Evolutionary conservation across 1,140 invertebrate genomes (phyloP).

Genomic region (Drosophila rufa): DNA sequence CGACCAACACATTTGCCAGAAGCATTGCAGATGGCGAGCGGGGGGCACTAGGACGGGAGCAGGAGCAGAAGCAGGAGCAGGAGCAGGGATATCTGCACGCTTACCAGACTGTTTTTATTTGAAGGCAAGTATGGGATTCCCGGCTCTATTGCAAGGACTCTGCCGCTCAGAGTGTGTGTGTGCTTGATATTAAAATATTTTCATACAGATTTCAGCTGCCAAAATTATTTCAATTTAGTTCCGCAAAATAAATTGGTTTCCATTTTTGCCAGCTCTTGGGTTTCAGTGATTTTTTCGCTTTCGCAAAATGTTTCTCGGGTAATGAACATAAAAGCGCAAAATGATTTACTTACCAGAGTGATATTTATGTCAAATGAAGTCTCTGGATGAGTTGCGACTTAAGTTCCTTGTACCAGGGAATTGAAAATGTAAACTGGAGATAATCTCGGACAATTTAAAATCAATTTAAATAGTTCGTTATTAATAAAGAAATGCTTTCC

Average conservation of each 20-base stretch:
- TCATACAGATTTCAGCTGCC: slow-evolving; percentile 76
- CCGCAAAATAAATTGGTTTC: slow-evolving; percentile 79
- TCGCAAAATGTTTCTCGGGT: slow-evolving; percentile 36
- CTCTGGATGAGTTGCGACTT: not conserved
- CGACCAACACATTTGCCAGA: slow-evolving; percentile 53
- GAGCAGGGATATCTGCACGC: slow-evolving; percentile 38
- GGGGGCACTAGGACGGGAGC: not conserved
- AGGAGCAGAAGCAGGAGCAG: not conserved
- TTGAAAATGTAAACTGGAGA: slow-evolving; percentile 2
- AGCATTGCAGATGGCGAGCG: slow-evolving; percentile 46
- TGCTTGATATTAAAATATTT: slow-evolving; percentile 76
- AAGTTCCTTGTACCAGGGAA: not conserved
- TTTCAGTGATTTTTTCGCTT: slow-evolving; percentile 31
- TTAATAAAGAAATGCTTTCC: not conserved
- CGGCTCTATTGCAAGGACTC: slow-evolving; percentile 18
- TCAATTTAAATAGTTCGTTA: not conserved
- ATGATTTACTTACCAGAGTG: slow-evolving; percentile 60
- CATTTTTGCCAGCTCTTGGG: slow-evolving; percentile 17
- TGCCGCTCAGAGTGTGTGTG: slow-evolving; percentile 22
- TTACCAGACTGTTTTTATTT: slow-evolving; percentile 64
- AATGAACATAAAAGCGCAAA: slow-evolving; percentile 67
- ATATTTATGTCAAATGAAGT: slow-evolving; percentile 32
- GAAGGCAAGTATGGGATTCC: slow-evolving; percentile 49
- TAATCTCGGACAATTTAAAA: not conserved
- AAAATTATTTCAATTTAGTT: slow-evolving; percentile 84